These are phyloP conservation scores for Aleadryas rufinucha DNA, from an alignment of 2,113 vertebrate genomes.

Conservation along the genomic window DNA sequence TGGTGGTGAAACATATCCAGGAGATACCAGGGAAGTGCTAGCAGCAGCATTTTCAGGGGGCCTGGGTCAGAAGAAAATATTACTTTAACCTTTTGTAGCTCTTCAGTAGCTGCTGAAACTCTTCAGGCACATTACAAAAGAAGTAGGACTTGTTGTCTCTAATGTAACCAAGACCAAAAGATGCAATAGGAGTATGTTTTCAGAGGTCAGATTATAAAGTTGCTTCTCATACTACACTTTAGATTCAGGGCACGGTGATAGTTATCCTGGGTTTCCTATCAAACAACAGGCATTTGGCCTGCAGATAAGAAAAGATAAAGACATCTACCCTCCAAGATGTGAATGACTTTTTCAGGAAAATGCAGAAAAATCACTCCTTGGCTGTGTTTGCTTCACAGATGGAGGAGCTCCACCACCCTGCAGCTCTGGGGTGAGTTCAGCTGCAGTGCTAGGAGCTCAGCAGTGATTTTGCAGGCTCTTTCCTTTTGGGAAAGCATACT, in stretches of 20 bases:
- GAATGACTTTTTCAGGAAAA: neutral
- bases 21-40: neutral
- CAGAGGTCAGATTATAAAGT: neutral
- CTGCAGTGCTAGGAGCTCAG: neutral
- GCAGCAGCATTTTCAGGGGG: neutral
- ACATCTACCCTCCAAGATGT: neutral
- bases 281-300: neutral
- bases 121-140: neutral
- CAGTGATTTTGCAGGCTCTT: neutral
- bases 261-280: neutral
- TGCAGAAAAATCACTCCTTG: neutral
- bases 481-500: neutral
- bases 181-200: neutral
- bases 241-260: fast-evolving
- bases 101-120: neutral
- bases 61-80: neutral
- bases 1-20: neutral
- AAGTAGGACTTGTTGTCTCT: neutral
- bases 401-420: neutral
- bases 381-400: neutral
- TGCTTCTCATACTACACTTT: neutral
- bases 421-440: neutral
- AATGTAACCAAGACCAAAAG: neutral
- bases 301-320: neutral
- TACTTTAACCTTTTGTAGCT: neutral